Evolutionary conservation across 2,888 invertebrate species (phyloP), one percentile per base, ranked within the genome.

Genomic region (Synanthedon vespiformis): DNA sequence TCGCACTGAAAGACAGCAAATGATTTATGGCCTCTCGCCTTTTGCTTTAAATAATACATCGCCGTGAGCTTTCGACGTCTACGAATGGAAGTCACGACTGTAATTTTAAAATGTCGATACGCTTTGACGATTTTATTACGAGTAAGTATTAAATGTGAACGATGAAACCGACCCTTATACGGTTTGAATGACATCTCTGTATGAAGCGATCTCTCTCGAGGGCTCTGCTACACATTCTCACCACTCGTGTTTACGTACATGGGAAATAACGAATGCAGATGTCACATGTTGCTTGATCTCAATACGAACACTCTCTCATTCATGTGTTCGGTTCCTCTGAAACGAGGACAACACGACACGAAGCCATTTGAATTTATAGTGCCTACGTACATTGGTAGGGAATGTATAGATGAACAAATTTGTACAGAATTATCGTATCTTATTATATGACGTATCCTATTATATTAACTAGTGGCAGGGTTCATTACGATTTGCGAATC

Each of bases 51-150:
- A 84, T 83, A 78, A 79, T 75, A 80, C 81, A 82, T 81, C 68
- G 85, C 85, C 82, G 74, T 82, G 69, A 86, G 85, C 83, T 84
- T 83, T 83, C 82, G 76, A 72, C 77, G 70, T 76, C 74, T 77
- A 75, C 73, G 77, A 76, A 77, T 74, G 75, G 76, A 70, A 85
- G 86, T 86, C 86, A 87, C 86, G 85, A 86, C 72, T 79, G 82
- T 79, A 85, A 86, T 85, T 85, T 85, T 79, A 80, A 81, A 81
- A 77, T 64, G 68, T 80, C 75, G 77, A 80, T 78, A 74, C 70
- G 77, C 70, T 62, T 77, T 76, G 74, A 74, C 72, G 73, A 76
- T 73, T 74, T 72, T 77, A 74, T 78, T 76, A 71, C 44, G 44
- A 48, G 48, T 48, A 48, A 22, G 48, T 48, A 48, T 44, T 44